A percentile compares a stretch with the other conserved stretches of the same genome.
Evolutionary conservation across 2,888 invertebrate genomes (phyloP).

Genomic region (Arge pagana): DNA sequence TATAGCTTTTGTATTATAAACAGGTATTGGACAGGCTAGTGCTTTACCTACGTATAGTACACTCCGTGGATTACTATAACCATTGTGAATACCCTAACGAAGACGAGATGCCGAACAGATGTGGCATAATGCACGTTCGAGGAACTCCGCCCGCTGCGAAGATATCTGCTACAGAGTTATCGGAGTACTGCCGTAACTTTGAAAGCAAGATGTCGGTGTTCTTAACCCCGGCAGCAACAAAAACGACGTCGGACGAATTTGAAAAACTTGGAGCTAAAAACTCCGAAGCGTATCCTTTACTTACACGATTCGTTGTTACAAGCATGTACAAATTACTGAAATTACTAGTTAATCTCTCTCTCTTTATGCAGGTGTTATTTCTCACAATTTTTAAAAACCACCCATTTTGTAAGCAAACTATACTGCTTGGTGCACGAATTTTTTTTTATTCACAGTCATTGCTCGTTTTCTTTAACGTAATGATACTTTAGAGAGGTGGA

Average conservation of each 20-base stretch:
- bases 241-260: conserved; percentile 73
- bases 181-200: conserved; percentile 78
- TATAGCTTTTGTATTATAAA: conserved; percentile 27
- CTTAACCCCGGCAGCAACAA: conserved; percentile 74
- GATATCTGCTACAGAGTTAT: conserved; percentile 72
- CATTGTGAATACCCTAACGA: conserved; percentile 99
- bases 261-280: conserved; percentile 84
- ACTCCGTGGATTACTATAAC: conserved; percentile 99
- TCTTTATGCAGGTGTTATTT: too few relatives aligned
- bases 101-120: conserved; percentile 99
- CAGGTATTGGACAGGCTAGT: conserved; percentile 77
- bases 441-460: conserved; percentile 19
- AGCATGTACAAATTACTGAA: background rate
- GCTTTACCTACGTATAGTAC: conserved; percentile 92
- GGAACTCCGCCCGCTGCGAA: conserved; percentile 86
- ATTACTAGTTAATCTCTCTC: too few relatives aligned
- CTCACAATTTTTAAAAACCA: too few relatives aligned
- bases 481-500: conserved; percentile 75
- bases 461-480: conserved; percentile 31
- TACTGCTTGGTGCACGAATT: too few relatives aligned
- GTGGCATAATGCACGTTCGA: conserved; percentile 97
- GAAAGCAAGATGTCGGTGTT: conserved; percentile 92
- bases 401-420: too few relatives aligned
- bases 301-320: background rate
- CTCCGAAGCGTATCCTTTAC: conserved; percentile 62